Percentiles rank a stretch among this genome's conserved stretches.
phyloP scores from a whole-genome alignment of 2,797 vertebrate genomes.

The Pelobates cultripes region DNA sequence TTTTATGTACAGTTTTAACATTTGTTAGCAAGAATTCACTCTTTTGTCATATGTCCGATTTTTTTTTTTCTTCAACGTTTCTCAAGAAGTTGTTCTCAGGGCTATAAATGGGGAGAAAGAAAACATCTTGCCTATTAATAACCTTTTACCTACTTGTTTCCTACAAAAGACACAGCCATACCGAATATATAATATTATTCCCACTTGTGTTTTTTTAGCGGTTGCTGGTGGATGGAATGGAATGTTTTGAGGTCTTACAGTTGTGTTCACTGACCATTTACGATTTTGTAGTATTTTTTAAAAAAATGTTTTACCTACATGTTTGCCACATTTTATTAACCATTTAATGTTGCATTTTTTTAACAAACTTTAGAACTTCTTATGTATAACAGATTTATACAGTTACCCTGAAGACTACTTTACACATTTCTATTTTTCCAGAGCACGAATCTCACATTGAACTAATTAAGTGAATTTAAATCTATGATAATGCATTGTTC shows the following conservation, averaged over 20 bases:
- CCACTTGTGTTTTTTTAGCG: conserved; percentile 67
- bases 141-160: conserved; percentile 59
- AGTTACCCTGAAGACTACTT: too few species aligned
- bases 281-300: background rate
- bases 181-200: conserved; percentile 34
- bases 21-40: conserved; percentile 60
- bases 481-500: too few species aligned
- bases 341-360: too few species aligned
- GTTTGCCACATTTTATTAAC: background rate
- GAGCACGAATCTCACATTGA: too few species aligned
- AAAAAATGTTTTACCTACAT: background rate
- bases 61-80: conserved; percentile 56
- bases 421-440: too few species aligned
- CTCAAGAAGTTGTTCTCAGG: conserved; percentile 58
- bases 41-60: conserved; percentile 63
- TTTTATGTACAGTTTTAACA: conserved; percentile 71
- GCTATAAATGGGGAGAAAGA: conserved; percentile 53
- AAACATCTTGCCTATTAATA: conserved; percentile 54
- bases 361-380: too few species aligned
- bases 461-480: too few species aligned
- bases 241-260: conserved; percentile 77
- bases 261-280: conserved; percentile 58
- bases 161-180: conserved; percentile 47
- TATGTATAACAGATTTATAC: too few species aligned
- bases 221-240: conserved; percentile 74